These are phyloP conservation scores for Turritopsis rubra DNA, from an alignment of 30 jellyfish, hydroid and myxozoan genomes.

Conservation along the genomic window DNA sequence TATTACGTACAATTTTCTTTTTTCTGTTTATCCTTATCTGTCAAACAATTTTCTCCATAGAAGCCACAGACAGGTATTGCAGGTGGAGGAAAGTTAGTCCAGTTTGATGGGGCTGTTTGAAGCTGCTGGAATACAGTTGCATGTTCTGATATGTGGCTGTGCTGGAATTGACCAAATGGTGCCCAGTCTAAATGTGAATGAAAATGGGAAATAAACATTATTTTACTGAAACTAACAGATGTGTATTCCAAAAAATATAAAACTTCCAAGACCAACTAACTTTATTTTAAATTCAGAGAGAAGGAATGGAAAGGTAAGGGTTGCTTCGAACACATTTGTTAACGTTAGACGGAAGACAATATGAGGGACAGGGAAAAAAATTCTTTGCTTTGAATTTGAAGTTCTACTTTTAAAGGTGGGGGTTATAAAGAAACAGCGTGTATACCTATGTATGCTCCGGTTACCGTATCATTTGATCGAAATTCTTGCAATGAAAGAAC, in stretches of 20 bases:
- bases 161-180: background rate
- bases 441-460: background rate
- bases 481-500: background rate
- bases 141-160: background rate
- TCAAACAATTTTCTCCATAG: background rate
- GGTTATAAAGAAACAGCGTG: too few relatives aligned
- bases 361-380: background rate
- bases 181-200: background rate
- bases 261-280: background rate
- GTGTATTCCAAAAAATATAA: background rate
- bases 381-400: background rate
- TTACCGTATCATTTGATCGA: background rate
- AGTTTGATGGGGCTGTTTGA: background rate
- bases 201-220: background rate
- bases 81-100: conserved; percentile 10
- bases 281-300: too few relatives aligned
- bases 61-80: background rate
- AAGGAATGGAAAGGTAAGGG: too few relatives aligned
- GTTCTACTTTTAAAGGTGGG: too few relatives aligned
- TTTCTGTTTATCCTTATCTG: background rate
- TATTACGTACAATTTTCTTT: background rate
- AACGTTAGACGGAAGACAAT: too few relatives aligned
- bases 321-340: too few relatives aligned
- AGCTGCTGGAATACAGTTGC: background rate
- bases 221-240: too few relatives aligned